Conservation (phyloP, 1,140 invertebrate species). For the Maconellicoccus hirsutus region DNA sequence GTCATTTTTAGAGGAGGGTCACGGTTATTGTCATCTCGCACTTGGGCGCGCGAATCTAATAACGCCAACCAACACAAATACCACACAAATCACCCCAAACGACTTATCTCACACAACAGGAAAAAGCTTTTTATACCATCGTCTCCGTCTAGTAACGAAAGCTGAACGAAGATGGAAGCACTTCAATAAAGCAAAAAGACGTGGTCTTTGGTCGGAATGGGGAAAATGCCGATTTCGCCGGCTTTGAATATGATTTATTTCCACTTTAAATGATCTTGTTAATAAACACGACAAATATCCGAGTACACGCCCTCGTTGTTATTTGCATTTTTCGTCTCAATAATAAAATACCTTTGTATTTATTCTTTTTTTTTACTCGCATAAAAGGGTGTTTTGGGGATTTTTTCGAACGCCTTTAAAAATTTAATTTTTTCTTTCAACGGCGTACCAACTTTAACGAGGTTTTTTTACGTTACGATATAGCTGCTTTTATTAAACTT, state of each 20-base stretch:
- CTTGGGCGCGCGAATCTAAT: conserved; percentile 15
- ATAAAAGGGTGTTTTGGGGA: not conserved
- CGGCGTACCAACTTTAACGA: not conserved
- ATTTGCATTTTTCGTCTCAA: conserved; percentile 13
- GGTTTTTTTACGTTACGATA: not conserved
- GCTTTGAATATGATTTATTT: conserved; percentile 22
- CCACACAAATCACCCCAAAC: conserved; percentile 20
- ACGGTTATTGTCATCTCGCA: not conserved
- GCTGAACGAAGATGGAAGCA: not conserved
- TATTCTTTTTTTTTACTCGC: not conserved
- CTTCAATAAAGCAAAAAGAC: conserved; percentile 18
- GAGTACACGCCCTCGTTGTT: conserved; percentile 16
- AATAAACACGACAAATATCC: conserved; percentile 21
- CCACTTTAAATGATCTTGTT: conserved; percentile 22
- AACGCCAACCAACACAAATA: conserved; percentile 20
- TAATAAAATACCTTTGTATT: conserved; percentile 19
- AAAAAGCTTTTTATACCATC: conserved; percentile 13
- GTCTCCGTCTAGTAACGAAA: not conserved
- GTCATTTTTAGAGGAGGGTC: conserved; percentile 13
- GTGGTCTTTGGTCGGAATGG: conserved; percentile 12
- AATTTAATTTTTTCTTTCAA: not conserved
- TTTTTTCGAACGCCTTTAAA: not conserved
- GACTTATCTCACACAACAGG: conserved; percentile 18
- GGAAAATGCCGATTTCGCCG: conserved; percentile 14
- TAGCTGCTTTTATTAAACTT: not conserved